Conservation (phyloP, 2,888 invertebrate species). For the Stenurella melanura region DNA sequence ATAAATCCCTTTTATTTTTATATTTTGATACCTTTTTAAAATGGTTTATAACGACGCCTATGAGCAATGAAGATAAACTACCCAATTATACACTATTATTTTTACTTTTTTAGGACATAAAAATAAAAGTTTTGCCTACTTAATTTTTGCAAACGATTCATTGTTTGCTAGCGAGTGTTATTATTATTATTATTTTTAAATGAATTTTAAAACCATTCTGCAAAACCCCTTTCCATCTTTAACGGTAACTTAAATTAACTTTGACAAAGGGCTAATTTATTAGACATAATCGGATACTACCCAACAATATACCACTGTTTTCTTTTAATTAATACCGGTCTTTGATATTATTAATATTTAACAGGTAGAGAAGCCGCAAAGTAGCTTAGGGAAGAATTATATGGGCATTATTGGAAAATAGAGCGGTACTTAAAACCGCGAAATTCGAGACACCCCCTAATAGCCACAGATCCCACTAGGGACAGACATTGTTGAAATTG, state of each 20-base stretch:
- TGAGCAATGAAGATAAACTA: too few species aligned
- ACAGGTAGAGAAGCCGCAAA: conserved; percentile 51
- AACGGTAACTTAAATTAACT: conserved; percentile 16
- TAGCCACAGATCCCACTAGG: conserved; percentile 40
- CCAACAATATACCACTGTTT: conserved; percentile 10
- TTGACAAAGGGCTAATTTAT: conserved; percentile 23
- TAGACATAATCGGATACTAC: conserved; percentile 35
- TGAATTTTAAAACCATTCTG: too few species aligned
- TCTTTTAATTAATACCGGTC: conserved; percentile 42
- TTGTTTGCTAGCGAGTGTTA: too few species aligned
- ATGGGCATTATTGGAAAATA: conserved; percentile 51
- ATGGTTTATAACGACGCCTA: too few species aligned
- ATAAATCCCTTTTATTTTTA: too few species aligned
- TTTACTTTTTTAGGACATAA: too few species aligned
- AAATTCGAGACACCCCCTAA: conserved; percentile 47
- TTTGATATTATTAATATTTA: conserved; percentile 54
- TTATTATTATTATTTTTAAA: too few species aligned
- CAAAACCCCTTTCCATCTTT: not conserved
- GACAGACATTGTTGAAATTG: conserved; percentile 33
- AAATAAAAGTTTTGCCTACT: too few species aligned
- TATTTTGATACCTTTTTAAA: too few species aligned
- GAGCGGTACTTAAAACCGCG: conserved; percentile 48
- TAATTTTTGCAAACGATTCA: too few species aligned
- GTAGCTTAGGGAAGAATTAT: conserved; percentile 54
- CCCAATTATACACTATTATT: too few species aligned